Base-by-base conservation (phyloP, 2,113 vertebrate species). In the Corydoras sp. region DNA sequence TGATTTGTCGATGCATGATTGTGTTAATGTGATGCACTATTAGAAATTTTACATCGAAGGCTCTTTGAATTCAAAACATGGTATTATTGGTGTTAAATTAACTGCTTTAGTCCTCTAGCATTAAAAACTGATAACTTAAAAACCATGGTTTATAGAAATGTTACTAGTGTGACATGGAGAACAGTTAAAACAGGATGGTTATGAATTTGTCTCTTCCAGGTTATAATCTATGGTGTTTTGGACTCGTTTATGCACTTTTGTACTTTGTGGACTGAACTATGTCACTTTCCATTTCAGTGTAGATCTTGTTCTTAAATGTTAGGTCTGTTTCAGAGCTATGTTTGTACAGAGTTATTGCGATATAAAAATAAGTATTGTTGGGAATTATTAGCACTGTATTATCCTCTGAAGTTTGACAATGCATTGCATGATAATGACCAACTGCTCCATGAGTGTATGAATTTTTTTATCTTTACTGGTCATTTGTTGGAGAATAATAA, bases 161-260 rank as follows among this genome's bases (percentile, higher is more conserved):
- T 51, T 30, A 14, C 63, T 14, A 29, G n/a, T 15, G 53, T 32
- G 53, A 10, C 18, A 7, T n/a, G 12, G 3, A 32, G 24, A 54
- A 54, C 35, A 29, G 65, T 54, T 51, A n/a, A 60, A 50, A 49
- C 31, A 32, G 18, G 55, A 8, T 12, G 63, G 35, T 61, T 53
- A 54, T 18, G 59, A 30, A 15, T 18, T 61, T 14, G 63, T 79
- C 62, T 69, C 74, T 79, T 79, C 77, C 73, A 76, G 66, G 31
- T 64, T 55, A 69, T 75, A 58, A 30, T 11, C 58, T 74, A 12
- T 35, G 71, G 54, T 66, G 58, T 68, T 69, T 62, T 49, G 59
- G 58, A 49, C n/a, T 74, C 31, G 10, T 76, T 69, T 64, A 78
- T 78, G 77, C 73, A 78, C 73, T 75, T 78, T 78, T 75, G 77